phyloP scores from a whole-genome alignment of 2,888 invertebrate species.

The Octodonta nipae region DNA sequence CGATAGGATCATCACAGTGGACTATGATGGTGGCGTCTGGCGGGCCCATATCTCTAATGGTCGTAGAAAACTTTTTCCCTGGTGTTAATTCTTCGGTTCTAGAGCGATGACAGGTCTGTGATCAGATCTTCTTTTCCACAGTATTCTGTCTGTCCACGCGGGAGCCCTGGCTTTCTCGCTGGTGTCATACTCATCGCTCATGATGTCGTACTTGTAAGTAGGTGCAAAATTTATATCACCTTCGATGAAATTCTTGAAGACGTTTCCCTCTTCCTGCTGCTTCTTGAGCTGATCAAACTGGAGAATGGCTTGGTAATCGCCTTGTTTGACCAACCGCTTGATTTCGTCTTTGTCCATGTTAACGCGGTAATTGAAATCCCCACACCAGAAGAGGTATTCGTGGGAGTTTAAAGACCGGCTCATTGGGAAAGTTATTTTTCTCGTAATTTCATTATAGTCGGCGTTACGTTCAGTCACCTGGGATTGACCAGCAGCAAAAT shows the following conservation, averaged over 20 bases:
- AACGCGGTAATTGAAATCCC: slow-evolving; percentile 88
- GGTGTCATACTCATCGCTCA: slow-evolving; percentile 97
- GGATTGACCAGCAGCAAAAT: slow-evolving; percentile 97
- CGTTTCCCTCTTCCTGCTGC: slow-evolving; percentile 66
- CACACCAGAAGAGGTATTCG: slow-evolving; percentile 98
- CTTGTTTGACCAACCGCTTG: slow-evolving; percentile 64
- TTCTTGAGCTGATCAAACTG: slow-evolving; percentile 78
- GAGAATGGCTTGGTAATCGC: slow-evolving; percentile 62
- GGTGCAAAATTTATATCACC: slow-evolving; percentile 85
- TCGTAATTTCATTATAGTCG: slow-evolving; percentile 89
- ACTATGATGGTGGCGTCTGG: slow-evolving; percentile 89
- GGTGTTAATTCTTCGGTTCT: no score
- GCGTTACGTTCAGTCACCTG: slow-evolving; percentile 90
- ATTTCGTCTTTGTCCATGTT: slow-evolving; percentile 92
- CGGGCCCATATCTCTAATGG: slow-evolving; percentile 78
- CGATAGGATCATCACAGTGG: slow-evolving; percentile 25
- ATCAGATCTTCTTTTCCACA: slow-evolving; percentile 83
- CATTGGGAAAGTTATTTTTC: slow-evolving; percentile 83
- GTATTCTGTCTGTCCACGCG: slow-evolving; percentile 95
- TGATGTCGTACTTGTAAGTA: slow-evolving; percentile 97
- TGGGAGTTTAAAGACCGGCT: slow-evolving; percentile 85
- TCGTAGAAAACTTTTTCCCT: slow-evolving; percentile 66
- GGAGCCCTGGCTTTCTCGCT: slow-evolving; percentile 95
- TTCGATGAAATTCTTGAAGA: slow-evolving; percentile 87
- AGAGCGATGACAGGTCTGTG: slow-evolving; percentile 91